Percentiles rank a stretch among this genome's conserved stretches.
Evolutionary conservation across 2,113 vertebrate species (phyloP).

Genomic region (Cyrtonyx montezumae): DNA sequence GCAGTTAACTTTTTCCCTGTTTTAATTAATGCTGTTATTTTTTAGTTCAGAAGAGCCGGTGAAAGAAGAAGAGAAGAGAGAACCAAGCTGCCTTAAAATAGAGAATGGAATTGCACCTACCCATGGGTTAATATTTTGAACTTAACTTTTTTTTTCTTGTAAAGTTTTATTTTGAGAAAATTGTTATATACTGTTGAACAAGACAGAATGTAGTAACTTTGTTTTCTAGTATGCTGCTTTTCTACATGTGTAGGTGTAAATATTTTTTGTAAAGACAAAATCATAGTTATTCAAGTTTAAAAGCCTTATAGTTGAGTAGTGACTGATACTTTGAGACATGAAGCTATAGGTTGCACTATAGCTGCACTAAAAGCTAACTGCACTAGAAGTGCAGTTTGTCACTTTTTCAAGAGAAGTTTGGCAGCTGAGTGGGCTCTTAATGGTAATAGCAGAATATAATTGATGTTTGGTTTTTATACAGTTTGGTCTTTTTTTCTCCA

Average conservation of each 20-base stretch:
- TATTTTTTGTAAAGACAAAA: background rate
- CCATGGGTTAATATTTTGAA: conserved; percentile 84
- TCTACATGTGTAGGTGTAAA: background rate
- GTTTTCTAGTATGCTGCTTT: fast-evolving
- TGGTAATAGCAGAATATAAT: background rate
- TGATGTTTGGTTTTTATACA: background rate
- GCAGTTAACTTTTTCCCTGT: background rate
- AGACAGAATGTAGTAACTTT: background rate
- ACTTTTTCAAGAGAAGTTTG: background rate
- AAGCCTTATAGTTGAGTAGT: background rate
- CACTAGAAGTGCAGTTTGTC: background rate
- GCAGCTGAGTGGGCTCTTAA: background rate
- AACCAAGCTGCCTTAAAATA: conserved; percentile 81
- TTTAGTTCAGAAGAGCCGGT: conserved; percentile 71
- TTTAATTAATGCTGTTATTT: conserved; percentile 24
- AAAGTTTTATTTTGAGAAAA: background rate
- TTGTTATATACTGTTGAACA: background rate
- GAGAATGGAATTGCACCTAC: conserved; percentile 88
- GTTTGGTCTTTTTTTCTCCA: fast-evolving
- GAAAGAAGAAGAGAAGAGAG: conserved; percentile 80
- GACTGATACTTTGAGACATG: background rate
- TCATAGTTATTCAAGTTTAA: background rate
- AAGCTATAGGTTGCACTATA: background rate
- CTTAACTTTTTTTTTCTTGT: background rate
- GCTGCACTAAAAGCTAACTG: too few species aligned